These are phyloP conservation scores for Oreochromis mossambicus DNA, from an alignment of 2,797 vertebrate genomes.

Conservation along the genomic window DNA sequence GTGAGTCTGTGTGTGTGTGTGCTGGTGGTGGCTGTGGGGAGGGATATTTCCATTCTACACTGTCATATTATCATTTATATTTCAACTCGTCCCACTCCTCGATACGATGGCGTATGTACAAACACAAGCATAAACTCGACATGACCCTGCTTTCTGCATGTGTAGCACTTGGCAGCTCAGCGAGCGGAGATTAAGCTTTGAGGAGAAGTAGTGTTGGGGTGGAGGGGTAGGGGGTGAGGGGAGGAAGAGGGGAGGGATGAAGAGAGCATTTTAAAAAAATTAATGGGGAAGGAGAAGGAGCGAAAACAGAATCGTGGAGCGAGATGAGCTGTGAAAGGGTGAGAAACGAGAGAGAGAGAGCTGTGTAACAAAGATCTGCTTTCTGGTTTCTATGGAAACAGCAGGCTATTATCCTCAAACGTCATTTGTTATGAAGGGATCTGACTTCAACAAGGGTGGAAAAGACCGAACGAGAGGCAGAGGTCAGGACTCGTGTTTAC, in stretches of 20 bases:
- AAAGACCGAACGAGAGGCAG: not conserved
- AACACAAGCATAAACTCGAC: constrained; percentile 57
- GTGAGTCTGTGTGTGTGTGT: not conserved
- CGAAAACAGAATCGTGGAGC: not conserved
- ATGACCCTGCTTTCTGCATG: constrained; percentile 58
- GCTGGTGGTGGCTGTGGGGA: not conserved
- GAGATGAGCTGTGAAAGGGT: not conserved
- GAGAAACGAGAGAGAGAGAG: constrained; percentile 6
- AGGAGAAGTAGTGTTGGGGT: constrained; percentile 27
- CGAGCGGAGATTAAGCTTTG: constrained; percentile 47
- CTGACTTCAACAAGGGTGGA: constrained; percentile 66
- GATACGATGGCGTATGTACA: constrained; percentile 14
- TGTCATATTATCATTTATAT: constrained; percentile 28
- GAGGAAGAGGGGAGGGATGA: not conserved
- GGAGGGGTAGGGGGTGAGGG: constrained; percentile 1
- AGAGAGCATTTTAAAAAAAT: not conserved
- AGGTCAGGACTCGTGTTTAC: constrained; percentile 14
- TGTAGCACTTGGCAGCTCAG: constrained; percentile 57
- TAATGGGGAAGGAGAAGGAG: not conserved
- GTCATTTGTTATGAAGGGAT: constrained; percentile 89
- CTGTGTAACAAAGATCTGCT: constrained; percentile 75
- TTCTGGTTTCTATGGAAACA: constrained; percentile 90
- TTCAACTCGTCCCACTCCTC: constrained; percentile 13
- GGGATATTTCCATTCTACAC: not conserved
- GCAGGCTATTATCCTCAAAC: constrained; percentile 85